These are phyloP conservation scores for Habropoda laboriosa DNA, from an alignment of 1,140 invertebrate species.

Conservation along the genomic window DNA sequence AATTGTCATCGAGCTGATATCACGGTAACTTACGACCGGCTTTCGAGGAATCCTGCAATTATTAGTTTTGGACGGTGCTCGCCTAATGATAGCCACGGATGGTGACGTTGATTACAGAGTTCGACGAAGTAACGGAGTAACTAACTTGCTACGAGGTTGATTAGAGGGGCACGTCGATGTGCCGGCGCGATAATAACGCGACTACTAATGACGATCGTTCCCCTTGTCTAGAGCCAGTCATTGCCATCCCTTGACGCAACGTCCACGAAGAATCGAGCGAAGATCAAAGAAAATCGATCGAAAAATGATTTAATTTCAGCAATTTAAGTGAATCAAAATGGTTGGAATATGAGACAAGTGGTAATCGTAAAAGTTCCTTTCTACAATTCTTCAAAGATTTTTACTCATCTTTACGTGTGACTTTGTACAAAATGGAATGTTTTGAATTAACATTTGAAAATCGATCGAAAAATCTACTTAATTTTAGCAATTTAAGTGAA, in stretches of 20 bases:
- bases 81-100: conserved; percentile 59
- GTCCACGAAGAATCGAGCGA: neutral
- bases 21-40: neutral
- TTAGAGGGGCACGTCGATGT: conserved; percentile 61
- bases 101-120: conserved; percentile 69
- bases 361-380: no score
- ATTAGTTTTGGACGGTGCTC: conserved; percentile 56
- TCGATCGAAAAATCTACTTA: no score
- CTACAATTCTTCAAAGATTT: no score
- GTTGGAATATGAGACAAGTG: no score
- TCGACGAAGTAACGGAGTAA: conserved; percentile 61
- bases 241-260: neutral
- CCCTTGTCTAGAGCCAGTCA: conserved; percentile 36
- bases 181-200: conserved; percentile 50
- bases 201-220: conserved; percentile 64
- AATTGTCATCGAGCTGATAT: conserved; percentile 12
- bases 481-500: no score
- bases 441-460: no score
- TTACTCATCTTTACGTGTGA: no score
- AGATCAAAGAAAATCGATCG: neutral
- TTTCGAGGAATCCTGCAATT: conserved; percentile 49
- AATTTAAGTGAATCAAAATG: no score
- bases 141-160: conserved; percentile 63
- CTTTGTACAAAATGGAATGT: no score
- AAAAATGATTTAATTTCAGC: no score